Evolutionary conservation across 1,140 invertebrate species (phyloP), one percentile per base, ranked within the genome.

Genomic region (Spodoptera litura): DNA sequence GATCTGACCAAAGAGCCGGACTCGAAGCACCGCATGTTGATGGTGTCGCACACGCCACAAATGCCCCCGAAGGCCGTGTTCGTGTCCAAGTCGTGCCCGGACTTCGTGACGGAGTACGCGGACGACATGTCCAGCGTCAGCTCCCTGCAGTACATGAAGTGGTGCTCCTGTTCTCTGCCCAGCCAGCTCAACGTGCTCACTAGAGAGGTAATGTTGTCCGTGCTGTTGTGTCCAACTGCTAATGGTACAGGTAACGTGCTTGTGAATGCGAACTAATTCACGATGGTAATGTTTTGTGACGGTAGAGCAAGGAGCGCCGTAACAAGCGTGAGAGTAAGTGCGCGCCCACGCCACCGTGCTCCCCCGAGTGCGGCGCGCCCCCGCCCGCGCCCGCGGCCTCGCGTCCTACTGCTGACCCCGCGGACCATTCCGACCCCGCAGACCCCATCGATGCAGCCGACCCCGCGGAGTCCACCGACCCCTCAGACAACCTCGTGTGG

Each of bases 11-110:
- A 97, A 83, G 96, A 97, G 2, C 95, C 96, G 27, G 96, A 96
- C 27, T 98, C 98, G 0, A 96, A 96, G 76, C 97, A 98, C 92
- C 95, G 98, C 15, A 96, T 96, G 87, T 97, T 98, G 95, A 97
- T 98, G 93, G 96, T 97, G 49, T 98, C 97, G 0, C 94, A 95
- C 88, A 89, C 91, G 79, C 87, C 90, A 44, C 89, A 89, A 1
- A 80, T 89, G 78, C 93, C 94, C 59, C 92, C 93, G 56, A 85
- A 92, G 85, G 88, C 95, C 64, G 95, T 96, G 74, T 96, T 96
- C 81, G 94, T 97, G 10, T 99, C 98, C 0, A 96, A 96, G 79
- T 99, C 98, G 0, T 99, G 98, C 91, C 98, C 98, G 0, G 96
- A 98, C 88, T 94, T 97, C 56, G 89, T 85, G 9, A 85, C 83